These are phyloP conservation scores for Tolypeutes matacus DNA, from an alignment of 2,797 vertebrate species.

Conservation along the genomic window DNA sequence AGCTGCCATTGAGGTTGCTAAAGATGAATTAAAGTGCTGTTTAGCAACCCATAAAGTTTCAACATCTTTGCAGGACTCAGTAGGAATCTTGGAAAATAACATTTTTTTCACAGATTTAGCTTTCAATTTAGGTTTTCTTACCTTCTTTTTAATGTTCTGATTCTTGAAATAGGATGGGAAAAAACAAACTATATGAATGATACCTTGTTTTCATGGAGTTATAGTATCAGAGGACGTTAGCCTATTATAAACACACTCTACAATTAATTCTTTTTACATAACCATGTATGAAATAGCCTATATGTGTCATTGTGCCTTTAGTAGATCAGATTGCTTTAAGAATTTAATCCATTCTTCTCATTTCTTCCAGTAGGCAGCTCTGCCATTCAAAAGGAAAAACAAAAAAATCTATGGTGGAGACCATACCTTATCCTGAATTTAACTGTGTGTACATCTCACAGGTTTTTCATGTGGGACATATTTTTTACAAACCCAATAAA, in stretches of 20 bases:
- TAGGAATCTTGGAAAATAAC: constrained; percentile 57
- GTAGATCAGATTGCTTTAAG: constrained; percentile 22
- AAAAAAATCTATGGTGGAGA: background rate
- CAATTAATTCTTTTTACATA: constrained; percentile 29
- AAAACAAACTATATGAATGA: constrained; percentile 6
- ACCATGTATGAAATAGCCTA: background rate
- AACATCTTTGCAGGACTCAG: constrained; percentile 16
- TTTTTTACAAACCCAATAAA: constrained; percentile 50
- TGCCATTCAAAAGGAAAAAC: background rate
- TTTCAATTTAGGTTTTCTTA: constrained; percentile 56
- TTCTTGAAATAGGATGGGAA: constrained; percentile 37
- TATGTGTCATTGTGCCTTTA: background rate
- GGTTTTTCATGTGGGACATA: background rate
- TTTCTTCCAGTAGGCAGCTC: background rate
- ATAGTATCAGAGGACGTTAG: background rate
- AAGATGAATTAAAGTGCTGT: constrained; percentile 59
- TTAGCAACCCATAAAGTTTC: constrained; percentile 69
- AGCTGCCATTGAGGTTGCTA: constrained; percentile 31
- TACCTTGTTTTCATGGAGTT: constrained; percentile 15
- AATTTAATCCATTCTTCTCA: background rate
- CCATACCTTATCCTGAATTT: background rate
- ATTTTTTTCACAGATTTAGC: constrained; percentile 42
- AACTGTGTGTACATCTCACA: constrained; percentile 26
- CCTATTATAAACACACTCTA: constrained; percentile 21
- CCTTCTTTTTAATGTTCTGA: constrained; percentile 34